These are phyloP conservation scores for Eilema caniola DNA, from an alignment of 2,888 invertebrate genomes.

Conservation along the genomic window DNA sequence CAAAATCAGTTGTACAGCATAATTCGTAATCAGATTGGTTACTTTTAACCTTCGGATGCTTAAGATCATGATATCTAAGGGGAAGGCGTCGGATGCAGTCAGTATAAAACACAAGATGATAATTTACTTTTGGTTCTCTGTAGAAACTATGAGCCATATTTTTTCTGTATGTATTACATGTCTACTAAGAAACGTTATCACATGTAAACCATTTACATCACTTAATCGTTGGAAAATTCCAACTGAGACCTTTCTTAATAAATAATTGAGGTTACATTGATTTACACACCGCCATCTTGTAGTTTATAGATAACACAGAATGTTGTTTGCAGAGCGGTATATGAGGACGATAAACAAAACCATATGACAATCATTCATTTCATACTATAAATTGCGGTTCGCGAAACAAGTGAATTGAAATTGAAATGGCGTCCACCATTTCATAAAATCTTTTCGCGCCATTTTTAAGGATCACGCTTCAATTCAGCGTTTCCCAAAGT, in stretches of 20 bases:
- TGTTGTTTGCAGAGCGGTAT: constrained; percentile 73
- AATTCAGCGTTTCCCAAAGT: background rate
- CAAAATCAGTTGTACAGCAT: background rate
- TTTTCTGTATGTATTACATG: no score
- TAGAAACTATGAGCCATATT: no score
- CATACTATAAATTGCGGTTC: constrained; percentile 39
- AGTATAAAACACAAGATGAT: no score
- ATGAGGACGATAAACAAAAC: constrained; percentile 62
- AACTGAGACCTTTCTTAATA: constrained; percentile 79
- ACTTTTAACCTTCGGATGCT: no score
- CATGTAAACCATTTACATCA: constrained; percentile 24
- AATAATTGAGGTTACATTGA: constrained; percentile 84
- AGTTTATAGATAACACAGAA: constrained; percentile 68
- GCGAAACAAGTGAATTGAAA: constrained; percentile 15
- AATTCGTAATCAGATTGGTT: no score
- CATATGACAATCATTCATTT: constrained; percentile 66
- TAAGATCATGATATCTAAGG: no score
- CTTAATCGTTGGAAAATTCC: constrained; percentile 78
- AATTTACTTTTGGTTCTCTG: no score
- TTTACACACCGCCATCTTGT: constrained; percentile 79
- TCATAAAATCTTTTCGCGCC: background rate
- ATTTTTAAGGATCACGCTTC: background rate
- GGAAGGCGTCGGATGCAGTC: no score
- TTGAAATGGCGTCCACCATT: background rate
- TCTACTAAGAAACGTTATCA: no score